Evolutionary conservation across 1,140 invertebrate genomes (phyloP).

Genomic region (Lepidurus couesii): DNA sequence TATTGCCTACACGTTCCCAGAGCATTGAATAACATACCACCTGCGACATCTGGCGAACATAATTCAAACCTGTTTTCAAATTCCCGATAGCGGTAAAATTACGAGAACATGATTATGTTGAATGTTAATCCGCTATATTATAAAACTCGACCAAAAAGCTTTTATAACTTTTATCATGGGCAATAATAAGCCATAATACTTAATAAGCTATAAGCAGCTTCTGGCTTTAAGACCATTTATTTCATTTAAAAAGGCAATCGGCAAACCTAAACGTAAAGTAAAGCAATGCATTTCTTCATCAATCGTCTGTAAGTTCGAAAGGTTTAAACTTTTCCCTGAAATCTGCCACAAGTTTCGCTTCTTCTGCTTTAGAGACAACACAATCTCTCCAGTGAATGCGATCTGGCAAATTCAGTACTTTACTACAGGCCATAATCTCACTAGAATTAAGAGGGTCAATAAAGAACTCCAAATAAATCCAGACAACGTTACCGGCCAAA

Average conservation of each 20-base stretch:
- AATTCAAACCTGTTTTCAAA: too few relatives aligned
- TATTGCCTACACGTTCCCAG: too few relatives aligned
- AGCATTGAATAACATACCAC: too few relatives aligned
- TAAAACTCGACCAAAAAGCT: too few relatives aligned
- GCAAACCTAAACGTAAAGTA: not conserved
- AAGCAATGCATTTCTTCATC: not conserved
- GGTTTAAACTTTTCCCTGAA: constrained; percentile 72
- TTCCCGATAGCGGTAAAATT: too few relatives aligned
- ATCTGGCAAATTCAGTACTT: constrained; percentile 76
- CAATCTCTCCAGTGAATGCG: constrained; percentile 89
- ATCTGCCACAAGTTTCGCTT: constrained; percentile 60
- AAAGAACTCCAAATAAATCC: constrained; percentile 33
- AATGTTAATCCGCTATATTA: too few relatives aligned
- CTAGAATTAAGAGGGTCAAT: constrained; percentile 46
- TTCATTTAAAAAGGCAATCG: not conserved
- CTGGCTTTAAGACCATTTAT: not conserved
- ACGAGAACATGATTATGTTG: too few relatives aligned
- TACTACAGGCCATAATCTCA: constrained; percentile 73
- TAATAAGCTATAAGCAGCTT: too few relatives aligned
- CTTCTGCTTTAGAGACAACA: constrained; percentile 64
- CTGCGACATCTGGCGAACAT: too few relatives aligned
- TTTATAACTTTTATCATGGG: too few relatives aligned
- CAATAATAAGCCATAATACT: too few relatives aligned
- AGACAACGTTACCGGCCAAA: constrained; percentile 65
- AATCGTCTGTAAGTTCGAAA: constrained; percentile 63